Evolutionary conservation across 2,888 invertebrate species (phyloP), one percentile per base, ranked within the genome.

Genomic region (Rhogogaster chlorosoma): DNA sequence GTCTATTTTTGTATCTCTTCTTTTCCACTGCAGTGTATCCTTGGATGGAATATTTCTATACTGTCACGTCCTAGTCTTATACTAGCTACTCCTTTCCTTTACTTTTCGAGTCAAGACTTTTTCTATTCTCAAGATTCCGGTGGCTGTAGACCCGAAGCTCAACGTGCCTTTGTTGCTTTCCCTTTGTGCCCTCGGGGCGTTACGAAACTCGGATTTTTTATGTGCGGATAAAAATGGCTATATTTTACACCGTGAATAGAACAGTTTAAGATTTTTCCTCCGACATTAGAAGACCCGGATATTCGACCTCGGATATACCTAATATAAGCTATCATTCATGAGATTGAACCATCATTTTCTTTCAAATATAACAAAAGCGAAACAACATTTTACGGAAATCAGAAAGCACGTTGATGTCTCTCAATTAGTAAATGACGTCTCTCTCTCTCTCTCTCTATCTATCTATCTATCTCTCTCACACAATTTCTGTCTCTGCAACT

Each of bases 141-240:
- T 61, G 80, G 80, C 38, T 80, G 45, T 15, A 15, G 80, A 80
- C 61, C 61, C 32, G 38, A 77, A 53, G 10, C 80, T 38, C 57
- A 61, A 80, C 80, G 80, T 61, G n/a, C 61, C 80, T 61, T 80
- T 80, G 80, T 80, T 61, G 80, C 80, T 80, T 36, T 80, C 22
- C 38, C 61, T 80, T 80, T 80, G 80, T 80, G 12, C 10, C 22
- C 26, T 61, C 38, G 7, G 67, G 67, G 67, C 73, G 49, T 49
- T 53, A 38, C 77, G 45, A 73, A 38, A 26, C 77, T 77, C 32
- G 38, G 77, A 77, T 77, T 73, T 53, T 77, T 49, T 53, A 49
- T n/a, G 49, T 32, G n/a, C n/a, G 29, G 45, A 7, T 49, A 77
- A 77, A 73, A 49, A 22, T 32, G 49, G 77, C 53, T 29, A 77